Evolutionary conservation across 23 tunicate genomes (phyloP).

Genomic region (Clavelina lepadiformis): DNA sequence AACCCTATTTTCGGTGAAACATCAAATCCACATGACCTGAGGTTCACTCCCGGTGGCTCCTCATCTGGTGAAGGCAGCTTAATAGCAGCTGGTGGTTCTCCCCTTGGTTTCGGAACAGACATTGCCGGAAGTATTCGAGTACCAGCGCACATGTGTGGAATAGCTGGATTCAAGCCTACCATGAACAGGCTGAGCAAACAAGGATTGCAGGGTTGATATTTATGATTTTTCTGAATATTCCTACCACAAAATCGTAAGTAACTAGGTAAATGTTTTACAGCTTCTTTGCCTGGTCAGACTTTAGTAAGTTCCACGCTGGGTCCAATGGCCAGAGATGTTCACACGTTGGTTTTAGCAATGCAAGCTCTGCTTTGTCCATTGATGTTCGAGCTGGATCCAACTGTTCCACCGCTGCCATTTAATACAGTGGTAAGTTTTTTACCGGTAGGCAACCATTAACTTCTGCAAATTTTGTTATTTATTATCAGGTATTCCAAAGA

Average conservation of each 20-base stretch:
- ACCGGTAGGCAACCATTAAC: too few species aligned
- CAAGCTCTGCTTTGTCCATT: slow-evolving; percentile 41
- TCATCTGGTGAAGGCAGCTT: slow-evolving; percentile 50
- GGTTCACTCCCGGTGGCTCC: slow-evolving; percentile 57
- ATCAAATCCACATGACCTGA: slow-evolving; percentile 31
- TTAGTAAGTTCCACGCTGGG: slow-evolving; percentile 16
- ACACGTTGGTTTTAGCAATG: slow-evolving; percentile 30
- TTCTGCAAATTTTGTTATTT: background rate
- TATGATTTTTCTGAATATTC: background rate
- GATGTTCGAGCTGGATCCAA: slow-evolving; percentile 30
- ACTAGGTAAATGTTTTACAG: background rate
- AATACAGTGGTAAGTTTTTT: slow-evolving; percentile 32
- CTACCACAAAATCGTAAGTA: background rate
- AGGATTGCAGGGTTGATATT: slow-evolving; percentile 19
- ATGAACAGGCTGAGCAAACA: slow-evolving; percentile 19
- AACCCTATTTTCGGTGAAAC: slow-evolving; percentile 63
- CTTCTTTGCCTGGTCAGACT: slow-evolving; percentile 23
- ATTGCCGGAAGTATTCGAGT: slow-evolving; percentile 62
- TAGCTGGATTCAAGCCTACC: slow-evolving; percentile 65
- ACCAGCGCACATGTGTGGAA: slow-evolving; percentile 65
- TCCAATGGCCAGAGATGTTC: slow-evolving; percentile 44
- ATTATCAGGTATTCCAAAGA: background rate
- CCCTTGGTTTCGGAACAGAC: slow-evolving; percentile 68
- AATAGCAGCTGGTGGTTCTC: slow-evolving; percentile 49
- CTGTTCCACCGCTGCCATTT: slow-evolving; percentile 26